Conservation (phyloP, 2,888 invertebrate species). For the Campoplex capitator region DNA sequence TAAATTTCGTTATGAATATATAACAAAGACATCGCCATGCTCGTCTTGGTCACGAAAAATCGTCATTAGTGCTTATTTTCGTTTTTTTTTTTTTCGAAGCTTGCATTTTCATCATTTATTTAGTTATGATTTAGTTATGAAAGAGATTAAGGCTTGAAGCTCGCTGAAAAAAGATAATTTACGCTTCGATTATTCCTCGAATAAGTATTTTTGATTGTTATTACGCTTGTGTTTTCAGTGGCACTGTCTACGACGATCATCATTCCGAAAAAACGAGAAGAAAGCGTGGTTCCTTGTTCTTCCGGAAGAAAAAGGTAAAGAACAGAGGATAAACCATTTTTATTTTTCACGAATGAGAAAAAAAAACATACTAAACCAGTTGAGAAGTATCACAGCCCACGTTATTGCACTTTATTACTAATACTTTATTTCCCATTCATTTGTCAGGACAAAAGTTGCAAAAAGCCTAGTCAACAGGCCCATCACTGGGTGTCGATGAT, state of each 20-base stretch:
- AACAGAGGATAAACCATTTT: slow-evolving; percentile 4
- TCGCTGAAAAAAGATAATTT: slow-evolving; percentile 24
- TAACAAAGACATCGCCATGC: slow-evolving; percentile 10
- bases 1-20: slow-evolving; percentile 1
- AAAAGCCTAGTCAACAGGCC: slow-evolving; percentile 84
- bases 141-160: slow-evolving; percentile 78
- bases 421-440: background rate
- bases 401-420: background rate
- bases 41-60: slow-evolving; percentile 40
- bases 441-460: slow-evolving; percentile 90
- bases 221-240: slow-evolving; percentile 72
- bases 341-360: background rate
- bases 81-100: slow-evolving; percentile 69
- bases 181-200: slow-evolving; percentile 13
- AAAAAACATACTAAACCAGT: background rate
- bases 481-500: slow-evolving; percentile 90
- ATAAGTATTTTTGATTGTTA: background rate
- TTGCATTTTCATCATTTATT: slow-evolving; percentile 65
- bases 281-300: slow-evolving; percentile 95
- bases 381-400: background rate
- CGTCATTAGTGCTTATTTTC: slow-evolving; percentile 73
- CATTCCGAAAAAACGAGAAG: slow-evolving; percentile 92
- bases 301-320: slow-evolving; percentile 94
- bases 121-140: background rate
- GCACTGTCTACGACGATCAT: slow-evolving; percentile 87